Base-by-base conservation (phyloP, 2,113 vertebrate genomes). In the Pristiophorus japonicus region DNA sequence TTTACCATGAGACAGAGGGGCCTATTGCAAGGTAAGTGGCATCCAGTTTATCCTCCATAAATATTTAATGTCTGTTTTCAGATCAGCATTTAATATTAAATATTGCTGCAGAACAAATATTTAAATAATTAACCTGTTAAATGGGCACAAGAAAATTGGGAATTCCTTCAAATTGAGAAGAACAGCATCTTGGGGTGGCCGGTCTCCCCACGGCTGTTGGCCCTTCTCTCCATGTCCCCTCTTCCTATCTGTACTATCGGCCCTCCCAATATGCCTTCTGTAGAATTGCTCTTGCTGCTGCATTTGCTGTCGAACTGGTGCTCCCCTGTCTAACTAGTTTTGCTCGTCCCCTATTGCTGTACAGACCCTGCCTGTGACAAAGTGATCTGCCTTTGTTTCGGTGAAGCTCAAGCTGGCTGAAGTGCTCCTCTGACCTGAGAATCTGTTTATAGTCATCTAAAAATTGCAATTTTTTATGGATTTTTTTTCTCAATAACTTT, bases 1-100 rank as follows among this genome's bases (percentile, higher is more conserved):
- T 99, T 97, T 99, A 99, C 98, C 98, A 97, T 96, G 97, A 98
- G 81, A 98, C 97, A 96, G 98, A 97, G 38, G 99, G 99, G 95
- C 98, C 99, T 0, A 97, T 97, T 96, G 98, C 98, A 96, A 99
- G 99, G 99, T 99, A 97, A 47, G 62, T 90, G 4, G 16, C 63
- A 63, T 16, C 84, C 14, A 11, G 5, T 42, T 84, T 22, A 47
- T 67, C 63, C 4, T 66, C 47, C 45, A 51, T 3, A 16, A 85
- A 30, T 62, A 81, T 47, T 22, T 95, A 62, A 59, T 27, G 18
- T 30, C 11, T 62, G 24, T 95, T 59, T 81, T 22, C 24, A 84
- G 10, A 42, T 87, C n/a, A 22, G 16, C 14, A 63, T n/a, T 63
- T 55, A 34, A n/a, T 55, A 88, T n/a, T n/a, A 92, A 14, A 38